phyloP scores from a whole-genome alignment of 2,113 vertebrate genomes.

The Porphyrio hochstetteri region DNA sequence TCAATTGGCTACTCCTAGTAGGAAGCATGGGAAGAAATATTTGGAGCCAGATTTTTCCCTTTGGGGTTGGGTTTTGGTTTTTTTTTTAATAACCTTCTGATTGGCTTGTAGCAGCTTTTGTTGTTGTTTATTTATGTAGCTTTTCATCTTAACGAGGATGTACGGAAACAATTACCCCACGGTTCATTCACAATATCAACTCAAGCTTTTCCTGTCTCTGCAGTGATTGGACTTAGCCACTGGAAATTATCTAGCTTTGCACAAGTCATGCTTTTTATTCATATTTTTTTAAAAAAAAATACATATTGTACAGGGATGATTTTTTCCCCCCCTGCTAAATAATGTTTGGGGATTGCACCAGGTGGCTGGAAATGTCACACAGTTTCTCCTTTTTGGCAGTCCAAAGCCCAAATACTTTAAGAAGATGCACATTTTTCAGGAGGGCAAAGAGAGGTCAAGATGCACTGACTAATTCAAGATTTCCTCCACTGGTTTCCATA shows the following conservation, averaged over 20 bases:
- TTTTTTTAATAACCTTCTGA: background rate
- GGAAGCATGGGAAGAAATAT: slow-evolving; percentile 29
- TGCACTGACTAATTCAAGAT: slow-evolving; percentile 73
- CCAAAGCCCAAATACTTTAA: background rate
- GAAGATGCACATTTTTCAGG: slow-evolving; percentile 34
- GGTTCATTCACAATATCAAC: slow-evolving; percentile 66
- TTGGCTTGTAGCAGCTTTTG: slow-evolving; percentile 18
- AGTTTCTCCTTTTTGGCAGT: background rate
- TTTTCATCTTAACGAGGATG: slow-evolving; percentile 67
- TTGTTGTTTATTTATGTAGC: slow-evolving; percentile 71
- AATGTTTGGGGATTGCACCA: background rate
- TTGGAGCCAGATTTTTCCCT: background rate
- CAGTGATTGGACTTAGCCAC: background rate
- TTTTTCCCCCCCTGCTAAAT: background rate
- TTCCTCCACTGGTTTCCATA: slow-evolving; percentile 68
- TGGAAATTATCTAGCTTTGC: background rate
- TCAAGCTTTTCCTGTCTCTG: slow-evolving; percentile 49
- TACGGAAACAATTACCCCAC: slow-evolving; percentile 70
- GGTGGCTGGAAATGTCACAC: background rate
- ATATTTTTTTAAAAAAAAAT: background rate
- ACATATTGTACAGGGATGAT: background rate
- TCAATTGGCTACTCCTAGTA: background rate
- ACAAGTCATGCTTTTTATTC: background rate
- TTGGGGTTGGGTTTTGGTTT: background rate
- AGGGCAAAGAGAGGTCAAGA: slow-evolving; percentile 62